Evolutionary conservation across 2,797 vertebrate species (phyloP), one percentile per base, ranked within the genome.

Genomic region (Gymnodraco acuticeps): DNA sequence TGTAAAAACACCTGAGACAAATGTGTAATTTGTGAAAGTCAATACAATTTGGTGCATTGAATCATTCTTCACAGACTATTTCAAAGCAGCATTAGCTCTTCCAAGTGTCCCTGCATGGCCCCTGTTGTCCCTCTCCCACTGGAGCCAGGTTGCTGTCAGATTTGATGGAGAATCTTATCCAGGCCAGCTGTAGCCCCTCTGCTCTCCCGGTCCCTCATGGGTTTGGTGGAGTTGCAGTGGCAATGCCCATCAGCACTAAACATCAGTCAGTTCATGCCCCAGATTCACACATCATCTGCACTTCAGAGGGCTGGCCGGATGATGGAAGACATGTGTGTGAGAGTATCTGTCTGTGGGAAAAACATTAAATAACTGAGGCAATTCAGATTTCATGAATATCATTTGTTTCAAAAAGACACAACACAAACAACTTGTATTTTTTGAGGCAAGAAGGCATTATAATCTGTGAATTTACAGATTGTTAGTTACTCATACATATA

Each of bases 231-330:
- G 60, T 20, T 48, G 66, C 12, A 15, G 33, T 78, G 80, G 87
- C 90, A 89, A 73, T 74, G 81, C 73, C 90, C 80, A 79, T 87
- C 82, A 89, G 86, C 72, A 20, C 72, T 53, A 59, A 84, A 81
- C 88, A 88, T 91, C 92, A 89, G 83, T 89, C 91, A 82, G 62
- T 73, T 60, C 70, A 41, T 90, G 92, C 51, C 92, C 89, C 86
- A 92, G 83, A 90, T 94, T 91, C 89, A 80, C 70, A 89, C 86
- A 89, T 89, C 86, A 90, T 87, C 88, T 86, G 77, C 87, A 90
- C 85, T 88, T 93, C 91, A 89, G 75, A 93, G 75, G 66, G 47
- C 75, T 66, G 62, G 65, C 75, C 55, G 62, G 70, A 78, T 60
- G 33, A 38, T 38, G 33, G 33, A 38, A 38, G 6, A 38, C 33